phyloP scores from a whole-genome alignment of 2,888 invertebrate genomes.

The Steinernema scapterisci region DNA sequence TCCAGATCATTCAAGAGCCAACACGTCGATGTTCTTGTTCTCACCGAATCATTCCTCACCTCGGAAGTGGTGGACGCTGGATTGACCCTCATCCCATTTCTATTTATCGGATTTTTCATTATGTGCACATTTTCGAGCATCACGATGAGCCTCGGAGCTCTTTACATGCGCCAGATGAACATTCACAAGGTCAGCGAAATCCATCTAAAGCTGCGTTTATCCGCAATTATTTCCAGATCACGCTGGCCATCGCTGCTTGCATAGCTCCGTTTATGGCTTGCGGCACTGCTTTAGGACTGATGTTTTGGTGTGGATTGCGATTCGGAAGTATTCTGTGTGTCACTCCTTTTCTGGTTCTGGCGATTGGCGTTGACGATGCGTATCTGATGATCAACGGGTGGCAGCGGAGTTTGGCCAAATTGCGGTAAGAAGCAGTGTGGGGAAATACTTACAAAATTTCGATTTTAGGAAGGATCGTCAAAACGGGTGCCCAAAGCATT shows the following conservation, averaged over 20 bases:
- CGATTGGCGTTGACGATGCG: slow-evolving; percentile 65
- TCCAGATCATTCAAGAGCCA: slow-evolving; percentile 55
- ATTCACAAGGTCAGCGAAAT: slow-evolving; percentile 49
- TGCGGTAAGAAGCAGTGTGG: slow-evolving; percentile 38
- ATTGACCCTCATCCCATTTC: slow-evolving; percentile 61
- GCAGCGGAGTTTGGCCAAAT: slow-evolving; percentile 54
- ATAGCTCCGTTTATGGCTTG: slow-evolving; percentile 65
- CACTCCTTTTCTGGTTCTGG: slow-evolving; percentile 61
- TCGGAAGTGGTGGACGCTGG: slow-evolving; percentile 57
- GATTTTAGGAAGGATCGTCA: background rate
- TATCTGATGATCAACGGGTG: slow-evolving; percentile 65
- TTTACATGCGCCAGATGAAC: slow-evolving; percentile 56
- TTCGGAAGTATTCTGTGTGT: slow-evolving; percentile 66
- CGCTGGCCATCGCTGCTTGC: slow-evolving; percentile 61
- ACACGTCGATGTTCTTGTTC: slow-evolving; percentile 47
- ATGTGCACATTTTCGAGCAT: slow-evolving; percentile 61
- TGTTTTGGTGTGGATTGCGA: slow-evolving; percentile 61
- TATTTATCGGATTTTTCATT: slow-evolving; percentile 63
- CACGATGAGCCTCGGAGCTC: slow-evolving; percentile 58
- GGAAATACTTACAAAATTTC: background rate
- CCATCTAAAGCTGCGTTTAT: background rate
- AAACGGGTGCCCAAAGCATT: background rate
- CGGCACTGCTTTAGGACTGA: slow-evolving; percentile 55
- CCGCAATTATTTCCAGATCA: slow-evolving; percentile 44
- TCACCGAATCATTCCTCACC: slow-evolving; percentile 62